phyloP scores from a whole-genome alignment of 2,113 vertebrate species.

The Trinectes maculatus region DNA sequence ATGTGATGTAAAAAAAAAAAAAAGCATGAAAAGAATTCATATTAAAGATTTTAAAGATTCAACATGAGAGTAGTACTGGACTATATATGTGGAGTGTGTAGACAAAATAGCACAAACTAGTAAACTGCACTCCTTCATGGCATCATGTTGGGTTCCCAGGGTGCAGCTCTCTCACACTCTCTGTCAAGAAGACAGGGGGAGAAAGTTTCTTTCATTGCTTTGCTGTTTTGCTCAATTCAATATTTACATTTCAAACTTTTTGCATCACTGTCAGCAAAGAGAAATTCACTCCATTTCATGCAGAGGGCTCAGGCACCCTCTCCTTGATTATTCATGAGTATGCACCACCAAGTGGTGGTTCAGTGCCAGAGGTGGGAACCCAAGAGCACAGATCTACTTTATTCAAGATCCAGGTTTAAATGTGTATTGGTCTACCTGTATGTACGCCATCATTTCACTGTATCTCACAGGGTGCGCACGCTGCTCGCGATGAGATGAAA shows the following conservation, averaged over 20 bases:
- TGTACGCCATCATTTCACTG: not conserved
- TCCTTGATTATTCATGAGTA: slow-evolving; percentile 17
- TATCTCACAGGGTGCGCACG: slow-evolving; percentile 5
- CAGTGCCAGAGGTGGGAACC: slow-evolving; percentile 10
- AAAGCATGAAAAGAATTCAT: slow-evolving; percentile 3
- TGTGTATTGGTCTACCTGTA: slow-evolving; percentile 30
- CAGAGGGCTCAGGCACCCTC: slow-evolving; percentile 1
- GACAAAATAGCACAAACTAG: slow-evolving; percentile 61
- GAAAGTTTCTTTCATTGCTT: slow-evolving; percentile 26
- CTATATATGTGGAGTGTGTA: slow-evolving; percentile 30
- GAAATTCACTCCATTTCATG: slow-evolving; percentile 14
- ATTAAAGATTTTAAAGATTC: slow-evolving; percentile 38
- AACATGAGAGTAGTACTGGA: slow-evolving; percentile 46
- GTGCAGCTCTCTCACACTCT: slow-evolving; percentile 4
- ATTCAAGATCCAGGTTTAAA: slow-evolving; percentile 6
- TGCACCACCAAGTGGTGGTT: slow-evolving; percentile 9
- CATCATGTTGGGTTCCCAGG: slow-evolving; percentile 27
- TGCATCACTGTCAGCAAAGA: slow-evolving; percentile 51
- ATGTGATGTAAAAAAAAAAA: slow-evolving; percentile 17
- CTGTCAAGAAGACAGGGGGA: slow-evolving; percentile 3
- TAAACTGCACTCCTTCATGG: slow-evolving; percentile 40
- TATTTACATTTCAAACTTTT: slow-evolving; percentile 70
- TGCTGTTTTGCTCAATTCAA: not conserved
- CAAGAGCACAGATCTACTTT: not conserved
- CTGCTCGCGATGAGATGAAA: slow-evolving; percentile 6